Evolutionary conservation across 2,888 invertebrate genomes (phyloP).

Genomic region (Drosophila cognata): DNA sequence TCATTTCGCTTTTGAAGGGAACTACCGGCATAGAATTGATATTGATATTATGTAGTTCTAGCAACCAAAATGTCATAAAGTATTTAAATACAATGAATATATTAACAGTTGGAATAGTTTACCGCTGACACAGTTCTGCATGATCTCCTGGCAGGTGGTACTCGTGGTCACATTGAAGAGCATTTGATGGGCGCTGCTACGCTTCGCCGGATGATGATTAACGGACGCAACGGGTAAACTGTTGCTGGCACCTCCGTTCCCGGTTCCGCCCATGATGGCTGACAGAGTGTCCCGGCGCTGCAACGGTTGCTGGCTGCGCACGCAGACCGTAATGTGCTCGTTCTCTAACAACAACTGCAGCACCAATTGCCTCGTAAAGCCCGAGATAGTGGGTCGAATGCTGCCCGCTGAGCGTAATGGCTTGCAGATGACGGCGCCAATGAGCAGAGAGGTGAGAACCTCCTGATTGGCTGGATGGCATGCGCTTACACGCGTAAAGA

Average conservation of each 20-base stretch:
- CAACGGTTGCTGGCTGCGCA: slow-evolving; percentile 86
- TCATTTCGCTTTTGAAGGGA: background rate
- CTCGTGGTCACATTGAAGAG: slow-evolving; percentile 91
- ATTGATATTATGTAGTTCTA: background rate
- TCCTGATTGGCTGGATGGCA: slow-evolving; percentile 94
- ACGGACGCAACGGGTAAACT: slow-evolving; percentile 77
- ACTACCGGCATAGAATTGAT: background rate
- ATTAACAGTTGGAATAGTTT: slow-evolving; percentile 33
- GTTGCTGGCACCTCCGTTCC: slow-evolving; percentile 47
- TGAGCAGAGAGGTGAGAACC: slow-evolving; percentile 91
- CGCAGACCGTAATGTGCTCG: slow-evolving; percentile 92
- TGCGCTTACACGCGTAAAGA: slow-evolving; percentile 93
- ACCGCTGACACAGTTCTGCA: slow-evolving; percentile 88
- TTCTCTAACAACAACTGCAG: slow-evolving; percentile 94
- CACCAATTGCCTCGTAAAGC: slow-evolving; percentile 94
- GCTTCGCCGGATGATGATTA: slow-evolving; percentile 88
- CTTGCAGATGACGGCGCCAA: slow-evolving; percentile 79
- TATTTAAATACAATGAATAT: background rate
- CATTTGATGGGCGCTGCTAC: slow-evolving; percentile 90
- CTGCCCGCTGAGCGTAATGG: slow-evolving; percentile 52
- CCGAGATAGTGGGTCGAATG: slow-evolving; percentile 87
- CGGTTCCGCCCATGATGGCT: slow-evolving; percentile 55
- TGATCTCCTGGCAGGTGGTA: slow-evolving; percentile 90
- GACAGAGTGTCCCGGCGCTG: slow-evolving; percentile 80
- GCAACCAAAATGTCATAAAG: background rate